Evolutionary conservation across 2,113 vertebrate species (phyloP).

Genomic region (Machaerirhynchus nigripectus): DNA sequence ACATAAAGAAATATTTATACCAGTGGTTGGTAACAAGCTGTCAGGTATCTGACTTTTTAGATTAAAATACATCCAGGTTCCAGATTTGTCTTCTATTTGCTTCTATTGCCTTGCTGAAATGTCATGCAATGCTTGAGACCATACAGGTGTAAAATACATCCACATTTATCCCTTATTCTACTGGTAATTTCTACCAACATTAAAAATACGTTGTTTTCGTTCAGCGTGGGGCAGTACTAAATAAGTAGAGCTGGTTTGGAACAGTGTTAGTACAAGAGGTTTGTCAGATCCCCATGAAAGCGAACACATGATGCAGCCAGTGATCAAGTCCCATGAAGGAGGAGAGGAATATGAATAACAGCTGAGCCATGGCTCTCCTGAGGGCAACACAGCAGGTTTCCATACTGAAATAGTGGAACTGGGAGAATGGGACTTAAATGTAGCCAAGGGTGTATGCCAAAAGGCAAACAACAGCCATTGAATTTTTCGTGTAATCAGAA

Average conservation of each 20-base stretch:
- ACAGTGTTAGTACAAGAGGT: not conserved
- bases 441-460: not conserved
- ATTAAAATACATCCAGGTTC: not conserved
- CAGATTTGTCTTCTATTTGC: not conserved
- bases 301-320: not conserved
- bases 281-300: not conserved
- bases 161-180: not conserved
- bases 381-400: not conserved
- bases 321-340: not conserved
- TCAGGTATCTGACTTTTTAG: not conserved
- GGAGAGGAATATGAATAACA: not conserved
- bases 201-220: not conserved
- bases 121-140: not conserved
- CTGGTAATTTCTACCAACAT: not conserved
- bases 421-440: not conserved
- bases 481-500: conserved; percentile 1
- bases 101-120: not conserved
- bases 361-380: not conserved
- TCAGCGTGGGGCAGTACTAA: not conserved
- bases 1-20: not conserved
- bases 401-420: not conserved
- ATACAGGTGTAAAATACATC: not conserved
- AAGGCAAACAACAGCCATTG: not conserved
- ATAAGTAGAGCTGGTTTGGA: not conserved
- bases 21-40: not conserved